These are phyloP conservation scores for Tetraodon nigroviridis DNA, from an alignment of 2,113 vertebrate species.

Conservation along the genomic window DNA sequence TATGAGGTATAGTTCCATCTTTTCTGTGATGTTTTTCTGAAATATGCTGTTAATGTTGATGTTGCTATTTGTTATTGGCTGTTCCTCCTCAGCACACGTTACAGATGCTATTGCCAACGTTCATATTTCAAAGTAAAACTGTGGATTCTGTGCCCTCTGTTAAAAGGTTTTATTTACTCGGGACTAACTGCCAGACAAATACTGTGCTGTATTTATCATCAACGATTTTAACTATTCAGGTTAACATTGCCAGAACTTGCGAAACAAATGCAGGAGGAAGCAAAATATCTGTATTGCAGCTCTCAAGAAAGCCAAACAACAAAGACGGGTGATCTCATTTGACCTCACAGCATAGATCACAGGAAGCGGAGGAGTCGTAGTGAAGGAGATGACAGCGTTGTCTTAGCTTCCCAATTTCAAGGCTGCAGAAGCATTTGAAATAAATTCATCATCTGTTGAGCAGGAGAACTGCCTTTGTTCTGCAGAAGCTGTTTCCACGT, in stretches of 20 bases:
- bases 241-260: slow-evolving; percentile 3
- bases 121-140: too few relatives aligned
- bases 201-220: slow-evolving; percentile 5
- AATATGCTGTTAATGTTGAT: too few relatives aligned
- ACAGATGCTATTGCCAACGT: too few relatives aligned
- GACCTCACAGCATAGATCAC: slow-evolving; percentile 12
- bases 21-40: too few relatives aligned
- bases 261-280: slow-evolving; percentile 2
- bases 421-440: background rate
- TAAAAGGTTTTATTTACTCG: too few relatives aligned
- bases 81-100: too few relatives aligned
- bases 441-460: background rate
- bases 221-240: slow-evolving; percentile 19
- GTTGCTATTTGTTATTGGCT: too few relatives aligned
- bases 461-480: background rate
- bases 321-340: slow-evolving; percentile 1
- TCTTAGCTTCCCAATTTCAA: background rate
- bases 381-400: background rate
- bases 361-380: background rate
- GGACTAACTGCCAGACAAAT: slow-evolving; percentile 2
- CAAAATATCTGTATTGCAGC: slow-evolving; percentile 16
- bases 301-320: slow-evolving; percentile 24
- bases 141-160: too few relatives aligned
- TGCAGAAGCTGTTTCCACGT: too few relatives aligned
- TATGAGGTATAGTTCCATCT: too few relatives aligned